Base-by-base conservation (phyloP, 1,140 invertebrate genomes). In the Zaprionus tsacasi region DNA sequence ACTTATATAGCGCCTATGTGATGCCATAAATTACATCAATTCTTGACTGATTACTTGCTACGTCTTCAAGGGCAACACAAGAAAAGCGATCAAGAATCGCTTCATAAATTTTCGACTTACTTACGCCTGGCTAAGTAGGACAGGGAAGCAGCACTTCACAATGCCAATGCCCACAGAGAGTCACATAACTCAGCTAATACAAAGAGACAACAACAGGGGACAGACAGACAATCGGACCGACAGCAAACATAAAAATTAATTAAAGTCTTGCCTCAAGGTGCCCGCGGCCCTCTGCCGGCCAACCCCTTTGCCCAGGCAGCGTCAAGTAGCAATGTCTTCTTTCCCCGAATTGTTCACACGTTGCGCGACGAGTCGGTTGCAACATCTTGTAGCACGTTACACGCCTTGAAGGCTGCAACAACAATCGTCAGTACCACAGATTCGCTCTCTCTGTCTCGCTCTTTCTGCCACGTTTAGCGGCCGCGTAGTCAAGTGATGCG, bases 171-270 rank as follows among this genome's bases (percentile, higher is more conserved):
- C 82, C 82, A 70, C 82, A 88, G 83, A 48, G 76, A 76, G 82
- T 86, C 82, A 79, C 79, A 86, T 86, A 86, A 86, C 63, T 86
- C 76, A 86, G 76, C 54, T 30, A 13, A 69, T 56, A 71, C 66
- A 81, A 75, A 66, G 25, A n/a, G 21, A 48, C 57, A 57, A 59
- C 61, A 73, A 77, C 30, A 52, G 36, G 52, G 21, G 38, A 40
- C 45, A 63, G 25, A 12, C n/a, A 50, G 38, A 25, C 45, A 63
- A 6, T 50, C 17, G 45, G 11, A 6, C 54, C 17, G 57, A 74
- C 65, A 43, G 56, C 66, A 64, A 77, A 81, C 78, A 83, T 81
- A 75, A 78, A 89, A 89, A 89, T 89, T 89, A 89, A 89, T 89
- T 89, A 89, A 89, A 85, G 63, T 69, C 58, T 38, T 30, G 68